A percentile compares a stretch with the other conserved stretches of the same genome.
Evolutionary conservation across 1,140 invertebrate genomes (phyloP).

Genomic region (Pseudomyrmex gracilis): DNA sequence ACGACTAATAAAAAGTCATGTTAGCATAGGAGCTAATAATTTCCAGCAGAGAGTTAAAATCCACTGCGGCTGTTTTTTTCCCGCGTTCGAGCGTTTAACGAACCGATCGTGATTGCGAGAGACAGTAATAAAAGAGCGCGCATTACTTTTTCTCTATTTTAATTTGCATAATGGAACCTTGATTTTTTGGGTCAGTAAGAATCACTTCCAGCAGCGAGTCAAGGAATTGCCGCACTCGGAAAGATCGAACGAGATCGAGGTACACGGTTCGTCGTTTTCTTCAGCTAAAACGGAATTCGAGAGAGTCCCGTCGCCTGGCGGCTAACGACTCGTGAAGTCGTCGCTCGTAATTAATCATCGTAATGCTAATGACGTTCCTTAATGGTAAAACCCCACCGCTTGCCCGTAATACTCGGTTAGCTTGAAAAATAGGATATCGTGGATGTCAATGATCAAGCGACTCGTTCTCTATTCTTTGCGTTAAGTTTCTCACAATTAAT

Average conservation of each 20-base stretch:
- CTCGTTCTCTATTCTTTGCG: too few relatives aligned
- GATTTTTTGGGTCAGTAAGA: slow-evolving; percentile 51
- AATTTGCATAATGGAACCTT: slow-evolving; percentile 52
- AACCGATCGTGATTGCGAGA: slow-evolving; percentile 44
- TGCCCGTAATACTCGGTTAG: slow-evolving; percentile 17
- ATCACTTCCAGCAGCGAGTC: slow-evolving; percentile 37
- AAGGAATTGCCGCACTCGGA: slow-evolving; percentile 23
- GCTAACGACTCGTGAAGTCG: slow-evolving; percentile 53
- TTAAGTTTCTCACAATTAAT: slow-evolving; percentile 43
- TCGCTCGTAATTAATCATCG: slow-evolving; percentile 66
- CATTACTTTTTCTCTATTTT: slow-evolving; percentile 44
- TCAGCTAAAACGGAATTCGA: slow-evolving; percentile 5
- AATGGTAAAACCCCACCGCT: slow-evolving; percentile 39
- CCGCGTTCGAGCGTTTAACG: slow-evolving; percentile 28
- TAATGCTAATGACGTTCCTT: slow-evolving; percentile 57
- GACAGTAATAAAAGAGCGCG: slow-evolving; percentile 33
- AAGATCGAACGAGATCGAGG: slow-evolving; percentile 54
- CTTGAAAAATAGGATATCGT: slow-evolving; percentile 45
- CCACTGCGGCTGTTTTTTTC: background rate
- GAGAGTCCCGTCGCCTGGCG: slow-evolving; percentile 31
- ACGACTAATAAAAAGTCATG: background rate
- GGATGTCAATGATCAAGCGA: slow-evolving; percentile 25
- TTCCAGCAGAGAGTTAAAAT: background rate
- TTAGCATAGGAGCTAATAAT: background rate
- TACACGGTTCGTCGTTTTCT: slow-evolving; percentile 34